Evolutionary conservation across 2,888 invertebrate genomes (phyloP), one percentile per base, ranked within the genome.

Genomic region (Endomychus coccineus): DNA sequence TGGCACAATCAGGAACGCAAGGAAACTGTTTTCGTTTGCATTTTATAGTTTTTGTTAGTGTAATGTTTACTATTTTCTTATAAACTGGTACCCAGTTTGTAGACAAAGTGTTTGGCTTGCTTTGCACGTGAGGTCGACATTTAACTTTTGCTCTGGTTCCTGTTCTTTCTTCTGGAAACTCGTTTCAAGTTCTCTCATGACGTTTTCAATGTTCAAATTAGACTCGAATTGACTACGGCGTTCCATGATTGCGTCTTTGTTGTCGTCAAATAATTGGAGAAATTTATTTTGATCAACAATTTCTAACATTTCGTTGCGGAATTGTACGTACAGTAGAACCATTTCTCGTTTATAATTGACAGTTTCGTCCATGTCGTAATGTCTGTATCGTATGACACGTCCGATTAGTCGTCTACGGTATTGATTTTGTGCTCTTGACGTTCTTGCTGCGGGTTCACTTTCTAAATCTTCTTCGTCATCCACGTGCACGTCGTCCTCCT

Each of bases 301-400:
- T 16, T 64, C 60, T 22, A 30, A 36, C 28, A 58, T 51, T 58
- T 66, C 62, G 55, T 46, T 51, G 36, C 42, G 36, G 50, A 65
- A 64, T 29, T 61, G 61, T 37, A 61, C 12, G 40, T 62, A 55
- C 31, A 65, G 43, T 13, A 44, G 31, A 17, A 61, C 59, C 58
- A 62, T 61, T 45, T 59, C 61, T 38, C 60, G 34, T 34, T 29
- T 54, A 45, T 62, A 62, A 9, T 64, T 58, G 25, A 50, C 47
- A 36, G 37, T 53, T 41, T 61, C 44, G 22, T 25, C 12, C 46
- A 61, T 58, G 48, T 64, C 58, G 28, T 61, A 64, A 42, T 56
- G 51, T n/a, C 61, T 32, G 36, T 60, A 64, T 38, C 62, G 42
- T 37, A 64, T 60, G 10, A 64, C 40, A 40, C 50, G 50, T 33